Evolutionary conservation across 2,113 vertebrate genomes (phyloP).

Genomic region (Alosa alosa): DNA sequence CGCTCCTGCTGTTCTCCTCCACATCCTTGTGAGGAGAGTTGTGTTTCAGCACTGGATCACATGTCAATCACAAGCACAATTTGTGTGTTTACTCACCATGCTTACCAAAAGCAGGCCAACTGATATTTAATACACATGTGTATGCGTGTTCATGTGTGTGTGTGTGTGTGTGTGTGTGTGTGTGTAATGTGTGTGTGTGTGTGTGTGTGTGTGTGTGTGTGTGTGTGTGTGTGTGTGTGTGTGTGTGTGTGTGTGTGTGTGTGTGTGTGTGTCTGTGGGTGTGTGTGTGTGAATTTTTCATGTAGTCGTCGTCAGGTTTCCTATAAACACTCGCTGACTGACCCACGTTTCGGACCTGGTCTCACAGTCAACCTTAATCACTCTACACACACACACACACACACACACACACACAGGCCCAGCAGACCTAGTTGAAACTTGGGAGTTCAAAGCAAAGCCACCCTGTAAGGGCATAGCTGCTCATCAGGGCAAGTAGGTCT

Average conservation of each 20-base stretch:
- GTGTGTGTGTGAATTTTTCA: conserved; percentile 3
- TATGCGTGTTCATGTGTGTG: neutral
- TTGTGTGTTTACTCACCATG: conserved; percentile 70
- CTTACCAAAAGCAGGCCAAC: conserved; percentile 64
- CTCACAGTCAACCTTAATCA: conserved; percentile 64
- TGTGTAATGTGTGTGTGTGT: neutral
- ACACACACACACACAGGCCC: conserved; percentile 18
- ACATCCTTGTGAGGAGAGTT: conserved; percentile 43
- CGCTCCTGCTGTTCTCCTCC: conserved; percentile 24
- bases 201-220: neutral
- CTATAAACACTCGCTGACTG: conserved; percentile 57
- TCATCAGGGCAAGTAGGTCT: conserved; percentile 7
- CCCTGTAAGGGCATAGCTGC: neutral
- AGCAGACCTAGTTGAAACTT: neutral
- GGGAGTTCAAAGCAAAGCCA: neutral
- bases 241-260: neutral
- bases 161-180: neutral
- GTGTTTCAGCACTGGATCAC: conserved; percentile 30
- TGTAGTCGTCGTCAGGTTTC: conserved; percentile 63
- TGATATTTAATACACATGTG: conserved; percentile 69
- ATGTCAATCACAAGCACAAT: conserved; percentile 64
- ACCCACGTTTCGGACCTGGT: conserved; percentile 58
- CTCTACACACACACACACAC: conserved; percentile 42
- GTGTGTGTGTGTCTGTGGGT: neutral
- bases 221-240: neutral